phyloP scores from a whole-genome alignment of 2,888 invertebrate species.

The Lamellibrachia satsuma region DNA sequence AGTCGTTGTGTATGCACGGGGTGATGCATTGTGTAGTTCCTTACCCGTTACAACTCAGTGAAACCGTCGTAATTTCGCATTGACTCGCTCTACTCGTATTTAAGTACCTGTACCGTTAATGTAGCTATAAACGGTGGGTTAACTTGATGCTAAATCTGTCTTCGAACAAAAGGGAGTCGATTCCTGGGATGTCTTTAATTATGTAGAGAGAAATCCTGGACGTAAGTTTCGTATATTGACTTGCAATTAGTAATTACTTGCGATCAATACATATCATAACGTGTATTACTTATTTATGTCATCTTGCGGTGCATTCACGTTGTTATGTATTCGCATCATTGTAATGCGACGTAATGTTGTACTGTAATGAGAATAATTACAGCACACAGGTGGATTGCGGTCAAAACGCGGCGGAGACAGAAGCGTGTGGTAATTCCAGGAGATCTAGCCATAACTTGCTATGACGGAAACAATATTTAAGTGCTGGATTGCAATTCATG shows the following conservation, averaged over 20 bases:
- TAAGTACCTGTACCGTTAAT: background rate
- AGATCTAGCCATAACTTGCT: background rate
- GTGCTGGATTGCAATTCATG: no score
- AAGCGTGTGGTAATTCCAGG: no score
- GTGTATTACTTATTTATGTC: background rate
- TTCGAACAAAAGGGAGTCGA: background rate
- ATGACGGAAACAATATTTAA: background rate
- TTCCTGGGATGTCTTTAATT: background rate
- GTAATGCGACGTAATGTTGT: background rate
- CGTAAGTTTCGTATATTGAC: background rate
- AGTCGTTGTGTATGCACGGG: background rate
- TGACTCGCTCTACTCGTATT: background rate
- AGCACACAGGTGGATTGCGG: no score
- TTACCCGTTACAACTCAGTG: background rate
- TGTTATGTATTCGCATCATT: background rate
- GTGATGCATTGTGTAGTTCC: background rate
- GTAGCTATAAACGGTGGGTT: background rate
- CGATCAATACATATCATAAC: background rate
- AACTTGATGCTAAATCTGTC: background rate
- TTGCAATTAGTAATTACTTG: background rate
- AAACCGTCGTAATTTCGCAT: background rate
- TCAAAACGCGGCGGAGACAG: no score
- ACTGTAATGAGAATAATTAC: background rate
- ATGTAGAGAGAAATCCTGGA: background rate
- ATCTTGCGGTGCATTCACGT: background rate